Evolutionary conservation across 2,888 invertebrate species (phyloP), one percentile per base, ranked within the genome.

Genomic region (Penaeus monodon): DNA sequence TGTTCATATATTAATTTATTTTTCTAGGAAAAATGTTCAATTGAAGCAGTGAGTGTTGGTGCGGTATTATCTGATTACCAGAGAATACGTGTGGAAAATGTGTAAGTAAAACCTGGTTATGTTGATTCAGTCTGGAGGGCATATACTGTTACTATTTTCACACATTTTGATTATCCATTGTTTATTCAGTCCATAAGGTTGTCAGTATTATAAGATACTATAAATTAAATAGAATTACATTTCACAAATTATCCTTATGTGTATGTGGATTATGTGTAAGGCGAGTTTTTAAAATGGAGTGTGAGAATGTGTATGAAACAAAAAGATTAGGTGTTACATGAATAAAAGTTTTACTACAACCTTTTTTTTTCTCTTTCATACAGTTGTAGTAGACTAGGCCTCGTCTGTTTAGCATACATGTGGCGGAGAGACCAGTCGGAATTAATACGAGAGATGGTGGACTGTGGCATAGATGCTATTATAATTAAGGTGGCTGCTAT

Each of bases 51-150:
- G 76, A 96, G 99, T 89, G 97, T 97, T 90, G 99, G 99, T 91
- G 99, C 99, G 90, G 99, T 99, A 92, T 94, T 99, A 91, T 99
- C 99, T 88, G 98, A 98, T 93, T 99, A 99, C 94, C 99, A 99
- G 94, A 95, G 99, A 93, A 95, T 98, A 92, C 95, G 99, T 92
- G 98, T 99, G 90, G 98, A 99, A 94, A 97, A 98, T 95, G 98
- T 99, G 96, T 97, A 95, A 95, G 96, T 44, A 44, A 44, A 44
- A 44, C 10, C 10, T 44, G 44, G 44, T 44, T 44, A 10, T 44
- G 10, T 44, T 44, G 44, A 44, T 44, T 44, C 10, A 44, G 10
- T 44, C 10, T 44, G 44, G 10, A 10, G 8, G 44, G 10, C 44
- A 44, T 44, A 44, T 44, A 44, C 10, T 44, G 10, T 44, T 44